A percentile compares a stretch with the other conserved stretches of the same genome.
Conservation (phyloP, 2,888 invertebrate genomes). For the Germaria angustata region DNA sequence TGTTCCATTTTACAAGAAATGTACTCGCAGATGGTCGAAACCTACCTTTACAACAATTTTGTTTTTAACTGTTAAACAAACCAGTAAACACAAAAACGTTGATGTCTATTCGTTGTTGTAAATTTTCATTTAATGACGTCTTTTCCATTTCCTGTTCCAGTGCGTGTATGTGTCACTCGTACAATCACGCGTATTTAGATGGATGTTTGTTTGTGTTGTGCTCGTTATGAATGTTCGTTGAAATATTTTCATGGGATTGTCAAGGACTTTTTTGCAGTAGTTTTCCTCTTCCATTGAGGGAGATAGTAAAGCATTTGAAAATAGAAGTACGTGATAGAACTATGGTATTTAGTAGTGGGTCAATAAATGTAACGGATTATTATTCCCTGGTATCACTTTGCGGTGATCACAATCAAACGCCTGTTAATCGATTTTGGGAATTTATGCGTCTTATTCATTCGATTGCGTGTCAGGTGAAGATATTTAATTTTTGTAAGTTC, state of each 20-base stretch:
- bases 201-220: background rate
- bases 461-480: conserved; percentile 48
- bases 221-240: conserved; percentile 18
- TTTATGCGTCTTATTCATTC: conserved; percentile 16
- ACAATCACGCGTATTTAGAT: background rate
- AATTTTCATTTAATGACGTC: conserved; percentile 31
- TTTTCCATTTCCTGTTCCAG: conserved; percentile 25
- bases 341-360: conserved; percentile 33
- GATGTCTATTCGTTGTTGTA: conserved; percentile 15
- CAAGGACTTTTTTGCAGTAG: conserved; percentile 45
- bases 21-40: background rate
- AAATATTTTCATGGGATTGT: conserved; percentile 47
- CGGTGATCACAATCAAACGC: conserved; percentile 29
- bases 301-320: conserved; percentile 9
- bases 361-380: conserved; percentile 52
- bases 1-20: background rate
- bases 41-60: conserved; percentile 9
- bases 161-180: background rate
- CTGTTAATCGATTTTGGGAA: conserved; percentile 58
- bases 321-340: background rate
- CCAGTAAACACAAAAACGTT: conserved; percentile 22
- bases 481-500: conserved; percentile 34
- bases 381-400: background rate
- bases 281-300: conserved; percentile 29
- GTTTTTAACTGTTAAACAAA: background rate